Base-by-base conservation (phyloP, 1,140 invertebrate species). In the Procambarus virginalis region DNA sequence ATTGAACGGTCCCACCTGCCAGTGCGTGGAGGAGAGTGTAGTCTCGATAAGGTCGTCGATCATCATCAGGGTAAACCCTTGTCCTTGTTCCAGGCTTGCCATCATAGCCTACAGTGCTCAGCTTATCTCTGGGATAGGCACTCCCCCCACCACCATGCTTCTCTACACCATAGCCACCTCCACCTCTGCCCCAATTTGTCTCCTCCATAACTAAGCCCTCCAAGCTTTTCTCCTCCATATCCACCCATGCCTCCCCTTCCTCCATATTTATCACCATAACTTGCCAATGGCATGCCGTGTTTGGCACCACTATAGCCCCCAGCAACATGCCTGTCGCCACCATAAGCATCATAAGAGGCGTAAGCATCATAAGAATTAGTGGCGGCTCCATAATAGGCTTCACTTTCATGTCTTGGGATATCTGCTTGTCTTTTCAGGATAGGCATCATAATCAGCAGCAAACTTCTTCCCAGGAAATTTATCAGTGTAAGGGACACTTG, bases 391-490 rank as follows among this genome's bases (percentile, higher is more conserved):
- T 78, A 89, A 45, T 84, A 89, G n/a, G 55, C 70, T 22, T 60
- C 75, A 55, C 46, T 68, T 48, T 89, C 88, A 20, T 89, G 88
- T 49, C 80, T n/a, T 64, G 58, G 81, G 55, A 84, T 89, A 89
- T 20, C 88, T 64, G 14, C 68, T 77, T 34, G 80, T 68, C 60
- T 89, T 89, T 49, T 89, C 88, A 20, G 88, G 81, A 58, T 84
- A 89, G 8, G 75, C 12, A 22, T 83, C 73, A 51, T 79, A 79
- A 70, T 89, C 88, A 49, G 78, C 64, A 46, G 86, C 75, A 51
- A 77, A 89, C 48, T 89, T 89, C 81, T 84, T 89, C 17, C 81
- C 60, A 22, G 60, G 20, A 75, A 73, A 88, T 55, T 88, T 88
- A 46, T 80, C 79, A 58, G 46, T 70, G 48, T 80, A 80, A 2